Conservation (phyloP, 1,140 invertebrate genomes). For the Sarcophaga peregrina region DNA sequence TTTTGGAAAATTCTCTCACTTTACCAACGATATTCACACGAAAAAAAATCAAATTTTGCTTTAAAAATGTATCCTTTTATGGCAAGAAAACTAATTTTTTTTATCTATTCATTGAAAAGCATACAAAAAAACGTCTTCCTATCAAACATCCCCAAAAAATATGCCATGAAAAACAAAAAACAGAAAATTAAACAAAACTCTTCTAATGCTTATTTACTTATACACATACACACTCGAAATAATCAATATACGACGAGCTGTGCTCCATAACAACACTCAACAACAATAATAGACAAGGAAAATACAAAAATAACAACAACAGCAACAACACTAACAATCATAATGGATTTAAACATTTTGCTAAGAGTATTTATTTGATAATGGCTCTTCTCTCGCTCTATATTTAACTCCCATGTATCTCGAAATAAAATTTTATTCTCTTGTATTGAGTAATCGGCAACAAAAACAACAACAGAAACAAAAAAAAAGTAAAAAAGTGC, state of each 20-base stretch:
- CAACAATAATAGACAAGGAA: conserved; percentile 11
- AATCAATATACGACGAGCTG: background rate
- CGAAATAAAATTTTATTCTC: too few species aligned
- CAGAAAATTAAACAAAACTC: too few species aligned
- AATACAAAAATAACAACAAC: background rate
- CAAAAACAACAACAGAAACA: too few species aligned
- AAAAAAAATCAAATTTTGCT: background rate
- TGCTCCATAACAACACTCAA: conserved; percentile 9
- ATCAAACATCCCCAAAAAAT: conserved; percentile 2
- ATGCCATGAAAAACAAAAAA: background rate
- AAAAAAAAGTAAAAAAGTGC: background rate
- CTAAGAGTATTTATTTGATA: too few species aligned
- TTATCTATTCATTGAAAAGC: background rate
- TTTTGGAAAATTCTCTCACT: too few species aligned
- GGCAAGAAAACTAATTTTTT: background rate
- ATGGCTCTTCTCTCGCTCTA: too few species aligned
- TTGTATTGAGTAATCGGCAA: too few species aligned
- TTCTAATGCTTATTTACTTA: background rate
- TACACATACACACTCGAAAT: background rate
- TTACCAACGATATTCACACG: too few species aligned
- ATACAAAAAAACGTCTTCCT: background rate
- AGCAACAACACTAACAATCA: too few species aligned
- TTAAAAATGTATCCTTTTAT: background rate
- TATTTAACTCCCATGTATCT: too few species aligned
- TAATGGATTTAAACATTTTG: too few species aligned